These are phyloP conservation scores for Micromys minutus DNA, from an alignment of 2,113 vertebrate genomes.

Conservation along the genomic window DNA sequence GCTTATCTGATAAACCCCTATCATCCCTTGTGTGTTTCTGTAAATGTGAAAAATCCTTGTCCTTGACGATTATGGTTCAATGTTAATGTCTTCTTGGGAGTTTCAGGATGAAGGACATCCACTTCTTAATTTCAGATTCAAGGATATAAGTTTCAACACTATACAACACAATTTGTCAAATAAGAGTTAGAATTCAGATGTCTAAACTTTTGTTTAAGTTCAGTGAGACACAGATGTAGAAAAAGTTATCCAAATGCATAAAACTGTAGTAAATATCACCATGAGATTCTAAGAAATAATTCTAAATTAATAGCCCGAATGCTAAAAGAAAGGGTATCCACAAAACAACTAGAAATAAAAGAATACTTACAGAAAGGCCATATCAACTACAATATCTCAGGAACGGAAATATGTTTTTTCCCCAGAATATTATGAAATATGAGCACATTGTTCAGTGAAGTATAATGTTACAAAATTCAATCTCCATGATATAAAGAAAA, in stretches of 20 bases:
- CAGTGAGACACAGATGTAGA: neutral
- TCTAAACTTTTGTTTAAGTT: neutral
- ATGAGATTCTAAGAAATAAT: neutral
- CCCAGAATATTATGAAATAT: neutral
- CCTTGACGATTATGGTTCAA: constrained; percentile 71
- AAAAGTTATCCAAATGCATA: neutral
- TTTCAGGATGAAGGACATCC: neutral
- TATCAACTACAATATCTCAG: neutral
- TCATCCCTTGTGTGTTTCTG: constrained; percentile 62
- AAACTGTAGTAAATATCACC: neutral
- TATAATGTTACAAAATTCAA: neutral
- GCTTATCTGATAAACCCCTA: constrained; percentile 58
- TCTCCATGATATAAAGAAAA: neutral
- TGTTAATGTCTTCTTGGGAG: constrained; percentile 49
- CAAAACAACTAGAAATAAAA: neutral
- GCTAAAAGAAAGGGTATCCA: neutral
- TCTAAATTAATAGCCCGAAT: neutral
- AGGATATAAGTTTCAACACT: neutral
- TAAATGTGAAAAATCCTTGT: constrained; percentile 60
- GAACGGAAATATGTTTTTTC: neutral
- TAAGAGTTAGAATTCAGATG: neutral
- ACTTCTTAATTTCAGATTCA: neutral
- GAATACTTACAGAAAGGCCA: neutral
- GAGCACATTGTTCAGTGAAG: neutral
- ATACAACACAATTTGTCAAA: neutral